A percentile compares a stretch with the other conserved stretches of the same genome.
These are phyloP conservation scores for Cheilosia urbana DNA, from an alignment of 2,888 invertebrate species.

Conservation along the genomic window DNA sequence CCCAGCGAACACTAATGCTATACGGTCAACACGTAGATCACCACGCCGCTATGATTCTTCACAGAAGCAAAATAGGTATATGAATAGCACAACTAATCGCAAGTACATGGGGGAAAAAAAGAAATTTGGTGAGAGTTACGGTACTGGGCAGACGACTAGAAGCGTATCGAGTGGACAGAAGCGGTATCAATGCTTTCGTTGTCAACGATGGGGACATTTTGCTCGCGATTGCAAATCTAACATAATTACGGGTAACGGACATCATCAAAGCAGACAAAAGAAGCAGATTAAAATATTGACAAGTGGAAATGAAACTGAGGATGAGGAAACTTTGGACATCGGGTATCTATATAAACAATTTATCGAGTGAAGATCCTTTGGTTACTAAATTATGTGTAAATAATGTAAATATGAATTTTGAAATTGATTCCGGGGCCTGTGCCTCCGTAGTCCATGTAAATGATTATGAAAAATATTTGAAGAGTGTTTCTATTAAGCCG, in stretches of 20 bases:
- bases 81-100: too few species aligned
- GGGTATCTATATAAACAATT: not conserved
- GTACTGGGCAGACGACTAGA: not conserved
- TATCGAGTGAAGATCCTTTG: not conserved
- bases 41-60: not conserved
- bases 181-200: too few species aligned
- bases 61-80: not conserved
- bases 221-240: too few species aligned
- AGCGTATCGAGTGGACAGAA: not conserved
- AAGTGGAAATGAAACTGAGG: not conserved
- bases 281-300: too few species aligned
- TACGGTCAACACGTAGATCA: conserved; percentile 1
- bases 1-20: conserved; percentile 9
- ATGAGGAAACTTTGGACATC: not conserved
- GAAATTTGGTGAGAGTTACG: not conserved
- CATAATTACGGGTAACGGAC: too few species aligned
- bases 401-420: not conserved
- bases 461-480: conserved; percentile 11
- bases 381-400: conserved; percentile 8
- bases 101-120: too few species aligned
- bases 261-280: too few species aligned
- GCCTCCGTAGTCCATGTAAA: not conserved
- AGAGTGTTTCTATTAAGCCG: not conserved
- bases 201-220: too few species aligned
- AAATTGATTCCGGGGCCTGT: conserved; percentile 9